phyloP scores from a whole-genome alignment of 37 sponge, comb jelly and placozoan genomes.

The Beroe ovata region DNA sequence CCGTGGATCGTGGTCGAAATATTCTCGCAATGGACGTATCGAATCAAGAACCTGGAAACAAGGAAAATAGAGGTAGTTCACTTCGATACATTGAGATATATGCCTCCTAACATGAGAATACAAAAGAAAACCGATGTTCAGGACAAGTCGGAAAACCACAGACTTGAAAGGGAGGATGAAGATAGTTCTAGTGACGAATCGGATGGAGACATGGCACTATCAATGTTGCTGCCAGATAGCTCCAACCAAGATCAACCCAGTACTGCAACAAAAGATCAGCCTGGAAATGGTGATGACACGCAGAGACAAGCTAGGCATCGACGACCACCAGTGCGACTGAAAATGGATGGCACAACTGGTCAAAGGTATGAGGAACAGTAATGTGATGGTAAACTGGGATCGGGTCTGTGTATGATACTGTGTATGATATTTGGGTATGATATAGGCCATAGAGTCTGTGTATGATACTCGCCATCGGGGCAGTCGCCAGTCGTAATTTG shows the following conservation, averaged over 20 bases:
- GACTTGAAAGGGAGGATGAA: neutral
- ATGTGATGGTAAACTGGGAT: neutral
- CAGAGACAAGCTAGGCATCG: neutral
- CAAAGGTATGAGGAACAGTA: neutral
- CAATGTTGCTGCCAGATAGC: neutral
- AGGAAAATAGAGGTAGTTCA: neutral
- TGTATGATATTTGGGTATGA: no score
- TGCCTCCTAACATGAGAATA: slow-evolving; percentile 14
- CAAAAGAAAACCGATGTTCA: neutral
- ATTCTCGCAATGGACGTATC: slow-evolving; percentile 29
- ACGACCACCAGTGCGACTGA: neutral
- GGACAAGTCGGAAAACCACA: no score
- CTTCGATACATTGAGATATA: neutral
- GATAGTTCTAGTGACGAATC: neutral
- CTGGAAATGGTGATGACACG: neutral
- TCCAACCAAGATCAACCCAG: neutral
- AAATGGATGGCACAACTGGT: neutral
- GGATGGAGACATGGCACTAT: neutral
- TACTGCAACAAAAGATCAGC: neutral
- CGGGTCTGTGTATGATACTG: no score
- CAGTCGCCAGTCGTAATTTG: neutral
- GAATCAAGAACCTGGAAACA: neutral
- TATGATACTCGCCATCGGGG: neutral
- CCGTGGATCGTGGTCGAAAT: slow-evolving; percentile 1
- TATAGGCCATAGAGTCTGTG: no score